Base-by-base conservation (phyloP, 2,888 invertebrate species). In the Acleris holmiana region DNA sequence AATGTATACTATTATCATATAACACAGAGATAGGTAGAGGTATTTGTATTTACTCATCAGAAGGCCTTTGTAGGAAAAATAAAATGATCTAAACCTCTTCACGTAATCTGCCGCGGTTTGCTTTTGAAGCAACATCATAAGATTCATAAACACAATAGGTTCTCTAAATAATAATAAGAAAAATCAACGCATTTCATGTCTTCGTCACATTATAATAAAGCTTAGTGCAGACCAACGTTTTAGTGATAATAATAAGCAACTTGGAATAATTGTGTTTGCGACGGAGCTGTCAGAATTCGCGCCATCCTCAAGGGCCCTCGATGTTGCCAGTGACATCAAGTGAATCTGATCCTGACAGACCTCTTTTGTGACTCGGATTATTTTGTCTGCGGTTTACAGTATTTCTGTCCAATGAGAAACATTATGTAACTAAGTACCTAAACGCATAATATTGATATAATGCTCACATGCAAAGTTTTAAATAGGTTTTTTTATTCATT, bases 291-390 rank as follows among this genome's bases (percentile, higher is more conserved):
- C 84, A 82, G 78, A 83, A 85, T 81, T 73, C 83, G 81, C 84
- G 86, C 82, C 81, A 82, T 76, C 84, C 80, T 85, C 76, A 74
- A 91, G 89, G 72, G 82, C 80, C 68, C 91, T 91, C 75, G 68
- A 88, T 85, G 85, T 82, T 89, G 82, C 82, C 82, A 85, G 74
- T 88, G 87, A 85, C 84, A 82, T 86, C 76, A 73, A 89, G 85
- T 48, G 64, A 49, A 46, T 59, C 67, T 85, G 85, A 79, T 80
- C 78, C 76, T 73, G 80, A 76, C 78, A 70, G 70, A 76, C 79
- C 25, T 29, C 63, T 66, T 61, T 80, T 77, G 79, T 79, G 69
- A 72, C 67, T 44, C 56, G 56, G 47, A 61, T 61, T 61, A 60
- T 72, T 83, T 76, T 80, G 82, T 79, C 78, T 69, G 19, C 2